Evolutionary conservation across 2,888 invertebrate genomes (phyloP).

Genomic region (Drosophila affinis): DNA sequence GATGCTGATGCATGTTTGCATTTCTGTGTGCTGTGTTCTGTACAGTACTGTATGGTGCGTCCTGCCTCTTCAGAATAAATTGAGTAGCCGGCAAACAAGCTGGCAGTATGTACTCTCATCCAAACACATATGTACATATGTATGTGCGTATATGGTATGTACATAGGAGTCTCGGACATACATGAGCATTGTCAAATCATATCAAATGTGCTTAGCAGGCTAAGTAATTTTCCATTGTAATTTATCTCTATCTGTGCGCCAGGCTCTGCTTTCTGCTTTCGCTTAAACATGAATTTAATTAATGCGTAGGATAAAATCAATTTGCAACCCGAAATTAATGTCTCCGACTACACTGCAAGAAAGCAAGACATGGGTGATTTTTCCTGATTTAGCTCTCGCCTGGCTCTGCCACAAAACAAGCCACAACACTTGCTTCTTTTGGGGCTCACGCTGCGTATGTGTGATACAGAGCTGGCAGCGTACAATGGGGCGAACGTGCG

Average conservation of each 20-base stretch:
- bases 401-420: constrained; percentile 47
- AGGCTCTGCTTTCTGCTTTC: not conserved
- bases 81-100: constrained; percentile 22
- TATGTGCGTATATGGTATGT: not conserved
- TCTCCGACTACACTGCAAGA: constrained; percentile 36
- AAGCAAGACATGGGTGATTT: constrained; percentile 16
- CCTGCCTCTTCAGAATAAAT: constrained; percentile 26
- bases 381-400: constrained; percentile 24
- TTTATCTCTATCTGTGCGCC: constrained; percentile 41
- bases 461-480: constrained; percentile 56
- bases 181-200: constrained; percentile 7
- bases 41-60: too few relatives aligned
- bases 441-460: constrained; percentile 47
- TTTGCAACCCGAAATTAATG: constrained; percentile 54
- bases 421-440: constrained; percentile 7
- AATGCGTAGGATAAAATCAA: constrained; percentile 44
- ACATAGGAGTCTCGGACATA: not conserved
- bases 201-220: constrained; percentile 30
- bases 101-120: not conserved
- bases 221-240: constrained; percentile 47
- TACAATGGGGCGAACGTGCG: constrained; percentile 66
- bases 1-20: constrained; percentile 22
- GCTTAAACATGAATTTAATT: constrained; percentile 38
- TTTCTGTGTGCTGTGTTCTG: constrained; percentile 3
- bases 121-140: too few relatives aligned